phyloP scores from a whole-genome alignment of 2,797 vertebrate genomes.

The Brotogeris chrysoptera region DNA sequence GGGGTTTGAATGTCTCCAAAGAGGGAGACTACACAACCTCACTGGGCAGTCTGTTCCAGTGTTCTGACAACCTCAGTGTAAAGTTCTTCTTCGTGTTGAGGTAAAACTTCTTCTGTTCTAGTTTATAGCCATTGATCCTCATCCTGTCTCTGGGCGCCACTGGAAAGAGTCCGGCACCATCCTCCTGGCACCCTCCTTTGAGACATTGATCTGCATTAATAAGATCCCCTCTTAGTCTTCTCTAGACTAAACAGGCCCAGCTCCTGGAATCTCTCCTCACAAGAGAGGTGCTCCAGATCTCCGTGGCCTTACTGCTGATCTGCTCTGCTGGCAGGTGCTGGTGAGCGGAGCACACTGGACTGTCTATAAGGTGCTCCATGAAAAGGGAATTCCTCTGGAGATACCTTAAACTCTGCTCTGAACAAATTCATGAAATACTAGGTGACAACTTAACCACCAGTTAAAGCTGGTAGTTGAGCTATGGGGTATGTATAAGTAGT shows the following conservation, averaged over 20 bases:
- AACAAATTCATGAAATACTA: not conserved
- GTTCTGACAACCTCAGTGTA: not conserved
- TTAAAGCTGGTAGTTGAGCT: conserved; percentile 2
- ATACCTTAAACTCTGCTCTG: not conserved
- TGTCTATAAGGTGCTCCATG: not conserved
- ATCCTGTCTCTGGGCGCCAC: not conserved
- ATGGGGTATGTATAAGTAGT: rapidly evolving
- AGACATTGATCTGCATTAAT: not conserved
- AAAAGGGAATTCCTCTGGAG: not conserved
- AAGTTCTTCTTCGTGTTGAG: not conserved
- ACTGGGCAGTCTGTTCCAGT: not conserved
- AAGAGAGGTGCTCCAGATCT: not conserved
- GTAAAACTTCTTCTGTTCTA: not conserved
- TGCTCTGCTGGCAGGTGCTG: not conserved
- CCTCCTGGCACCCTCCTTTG: not conserved
- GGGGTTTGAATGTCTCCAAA: not conserved
- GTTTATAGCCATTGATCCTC: not conserved
- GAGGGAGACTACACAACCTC: not conserved
- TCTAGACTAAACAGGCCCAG: not conserved
- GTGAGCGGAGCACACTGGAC: rapidly evolving
- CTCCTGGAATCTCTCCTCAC: not conserved
- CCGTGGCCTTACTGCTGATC: not conserved
- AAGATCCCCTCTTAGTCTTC: not conserved
- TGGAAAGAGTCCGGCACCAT: not conserved
- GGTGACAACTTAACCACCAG: not conserved